These are phyloP conservation scores for Toxostoma redivivum DNA, from an alignment of 2,113 vertebrate species.

Conservation along the genomic window DNA sequence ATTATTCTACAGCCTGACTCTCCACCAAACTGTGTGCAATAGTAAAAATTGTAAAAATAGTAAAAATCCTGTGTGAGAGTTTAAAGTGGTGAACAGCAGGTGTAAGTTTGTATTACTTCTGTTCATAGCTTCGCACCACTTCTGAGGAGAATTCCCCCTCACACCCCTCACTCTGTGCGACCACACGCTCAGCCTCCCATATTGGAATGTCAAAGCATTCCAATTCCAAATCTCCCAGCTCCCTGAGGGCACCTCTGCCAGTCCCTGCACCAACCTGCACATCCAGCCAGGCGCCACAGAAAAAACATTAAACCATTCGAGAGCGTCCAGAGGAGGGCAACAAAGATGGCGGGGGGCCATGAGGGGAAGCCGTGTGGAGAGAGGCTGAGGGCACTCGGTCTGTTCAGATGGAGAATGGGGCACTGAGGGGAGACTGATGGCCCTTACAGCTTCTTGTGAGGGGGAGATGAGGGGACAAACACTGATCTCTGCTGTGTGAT, in stretches of 20 bases:
- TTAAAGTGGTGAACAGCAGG: fast-evolving
- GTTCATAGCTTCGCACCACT: not conserved
- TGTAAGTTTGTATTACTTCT: not conserved
- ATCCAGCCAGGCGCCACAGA: not conserved
- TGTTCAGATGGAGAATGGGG: not conserved
- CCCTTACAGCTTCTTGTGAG: not conserved
- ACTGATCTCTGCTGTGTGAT: not conserved
- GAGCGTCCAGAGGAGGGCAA: fast-evolving
- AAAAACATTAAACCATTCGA: not conserved
- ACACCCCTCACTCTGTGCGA: fast-evolving
- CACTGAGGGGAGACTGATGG: not conserved
- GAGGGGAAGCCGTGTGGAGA: not conserved
- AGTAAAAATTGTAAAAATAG: not conserved
- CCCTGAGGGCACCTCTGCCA: not conserved
- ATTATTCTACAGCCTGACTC: not conserved
- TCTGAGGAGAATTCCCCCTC: not conserved
- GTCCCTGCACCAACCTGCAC: not conserved
- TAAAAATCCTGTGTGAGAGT: not conserved
- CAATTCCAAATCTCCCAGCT: not conserved
- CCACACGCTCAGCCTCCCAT: not conserved
- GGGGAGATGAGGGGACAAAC: not conserved
- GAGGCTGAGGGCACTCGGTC: not conserved
- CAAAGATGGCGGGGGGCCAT: not conserved
- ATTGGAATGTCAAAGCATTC: not conserved
- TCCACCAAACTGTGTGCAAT: not conserved